Evolutionary conservation across 2,888 invertebrate genomes (phyloP).

Genomic region (Pimpla rufipes): DNA sequence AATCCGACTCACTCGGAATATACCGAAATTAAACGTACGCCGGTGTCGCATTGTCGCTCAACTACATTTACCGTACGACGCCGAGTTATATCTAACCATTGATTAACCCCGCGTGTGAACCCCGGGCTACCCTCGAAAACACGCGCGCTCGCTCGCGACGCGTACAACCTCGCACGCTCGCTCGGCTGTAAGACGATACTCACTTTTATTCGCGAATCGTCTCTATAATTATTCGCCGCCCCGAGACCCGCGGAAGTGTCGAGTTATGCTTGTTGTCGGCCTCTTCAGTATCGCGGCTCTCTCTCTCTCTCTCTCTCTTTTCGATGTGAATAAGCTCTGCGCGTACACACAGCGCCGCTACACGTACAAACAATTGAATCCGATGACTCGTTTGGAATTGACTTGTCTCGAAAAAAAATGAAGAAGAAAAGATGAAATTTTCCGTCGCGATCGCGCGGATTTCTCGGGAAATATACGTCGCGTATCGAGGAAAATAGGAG

Average conservation of each 20-base stretch:
- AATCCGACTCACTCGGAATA: constrained; percentile 79
- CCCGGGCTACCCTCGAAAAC: constrained; percentile 54
- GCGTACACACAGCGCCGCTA: no score
- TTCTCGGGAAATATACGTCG: no score
- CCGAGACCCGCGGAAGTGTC: background rate
- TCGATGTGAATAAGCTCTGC: no score
- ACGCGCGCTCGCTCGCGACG: background rate
- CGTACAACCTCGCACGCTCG: background rate
- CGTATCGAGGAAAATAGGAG: constrained; percentile 74
- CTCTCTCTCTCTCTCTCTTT: no score
- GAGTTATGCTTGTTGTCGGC: no score
- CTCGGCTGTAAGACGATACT: constrained; percentile 60
- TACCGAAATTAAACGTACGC: constrained; percentile 83
- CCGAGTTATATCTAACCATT: constrained; percentile 85
- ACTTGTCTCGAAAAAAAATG: no score
- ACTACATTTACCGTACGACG: constrained; percentile 71
- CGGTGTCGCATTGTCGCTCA: constrained; percentile 80
- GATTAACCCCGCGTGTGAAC: constrained; percentile 84
- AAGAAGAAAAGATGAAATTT: no score
- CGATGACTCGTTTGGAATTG: no score
- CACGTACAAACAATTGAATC: no score
- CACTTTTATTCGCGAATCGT: constrained; percentile 36
- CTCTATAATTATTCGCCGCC: constrained; percentile 17
- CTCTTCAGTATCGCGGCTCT: no score
- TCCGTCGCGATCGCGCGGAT: no score